These are phyloP conservation scores for Trichonephila clavipes DNA, from an alignment of 1,140 invertebrate genomes.

Conservation along the genomic window DNA sequence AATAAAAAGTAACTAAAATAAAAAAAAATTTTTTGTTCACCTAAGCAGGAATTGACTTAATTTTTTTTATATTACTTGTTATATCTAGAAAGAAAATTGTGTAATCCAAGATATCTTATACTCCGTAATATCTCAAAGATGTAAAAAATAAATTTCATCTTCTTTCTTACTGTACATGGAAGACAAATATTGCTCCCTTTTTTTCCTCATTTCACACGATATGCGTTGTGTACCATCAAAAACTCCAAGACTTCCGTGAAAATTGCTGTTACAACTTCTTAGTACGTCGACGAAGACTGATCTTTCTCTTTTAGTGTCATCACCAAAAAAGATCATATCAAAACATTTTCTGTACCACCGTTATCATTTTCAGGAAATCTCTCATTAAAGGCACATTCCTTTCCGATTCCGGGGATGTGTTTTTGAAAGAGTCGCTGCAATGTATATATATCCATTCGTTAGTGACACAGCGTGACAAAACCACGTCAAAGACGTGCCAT, in stretches of 20 bases:
- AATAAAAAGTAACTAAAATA: too few relatives aligned
- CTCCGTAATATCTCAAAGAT: too few relatives aligned
- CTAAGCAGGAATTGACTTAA: too few relatives aligned
- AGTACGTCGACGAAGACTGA: neutral
- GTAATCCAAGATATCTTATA: too few relatives aligned
- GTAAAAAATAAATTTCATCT: too few relatives aligned
- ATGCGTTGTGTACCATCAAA: neutral
- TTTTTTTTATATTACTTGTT: too few relatives aligned
- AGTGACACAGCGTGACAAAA: conserved; percentile 18
- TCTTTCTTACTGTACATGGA: too few relatives aligned
- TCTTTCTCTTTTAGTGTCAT: neutral
- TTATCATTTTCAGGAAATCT: conserved; percentile 22
- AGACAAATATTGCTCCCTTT: too few relatives aligned
- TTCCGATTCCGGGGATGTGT: neutral
- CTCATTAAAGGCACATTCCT: conserved; percentile 8
- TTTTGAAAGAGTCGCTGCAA: neutral
- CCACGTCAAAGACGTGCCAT: conserved; percentile 46
- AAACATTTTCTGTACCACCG: neutral
- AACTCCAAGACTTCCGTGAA: neutral
- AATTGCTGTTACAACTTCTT: neutral
- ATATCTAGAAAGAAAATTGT: too few relatives aligned
- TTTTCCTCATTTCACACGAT: neutral
- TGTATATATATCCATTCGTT: conserved; percentile 35
- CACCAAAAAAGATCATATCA: neutral
- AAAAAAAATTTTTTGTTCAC: too few relatives aligned